Evolutionary conservation across 2,888 invertebrate species (phyloP).

Genomic region (Oeneis ivallda): DNA sequence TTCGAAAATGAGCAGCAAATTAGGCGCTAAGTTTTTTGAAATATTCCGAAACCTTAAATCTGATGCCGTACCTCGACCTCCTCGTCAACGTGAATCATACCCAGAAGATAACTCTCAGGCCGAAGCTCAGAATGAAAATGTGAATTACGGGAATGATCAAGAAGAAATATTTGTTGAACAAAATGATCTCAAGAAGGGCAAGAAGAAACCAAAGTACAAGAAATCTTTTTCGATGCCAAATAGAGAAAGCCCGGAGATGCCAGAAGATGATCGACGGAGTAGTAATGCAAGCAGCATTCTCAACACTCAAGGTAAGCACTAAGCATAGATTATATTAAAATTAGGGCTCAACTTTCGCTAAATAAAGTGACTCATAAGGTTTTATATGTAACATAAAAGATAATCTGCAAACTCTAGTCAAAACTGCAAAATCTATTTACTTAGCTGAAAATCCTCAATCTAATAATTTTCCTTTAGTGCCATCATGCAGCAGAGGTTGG

Average conservation of each 20-base stretch:
- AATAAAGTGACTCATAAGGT: neutral
- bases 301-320: conserved; percentile 67
- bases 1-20: conserved; percentile 40
- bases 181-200: conserved; percentile 49
- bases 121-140: conserved; percentile 47
- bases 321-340: conserved; percentile 3
- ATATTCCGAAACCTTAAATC: conserved; percentile 73
- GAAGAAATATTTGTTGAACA: conserved; percentile 58
- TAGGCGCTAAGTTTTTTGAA: conserved; percentile 60
- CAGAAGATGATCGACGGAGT: conserved; percentile 42
- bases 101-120: conserved; percentile 40
- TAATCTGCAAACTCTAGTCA: neutral
- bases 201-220: conserved; percentile 52
- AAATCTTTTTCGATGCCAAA: conserved; percentile 45
- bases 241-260: conserved; percentile 33
- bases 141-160: conserved; percentile 45
- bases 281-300: conserved; percentile 53
- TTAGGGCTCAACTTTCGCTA: neutral
- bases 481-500: too few relatives aligned
- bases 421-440: neutral
- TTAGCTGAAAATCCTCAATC: too few relatives aligned
- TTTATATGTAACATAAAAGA: neutral
- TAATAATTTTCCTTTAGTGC: too few relatives aligned
- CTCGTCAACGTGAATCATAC: conserved; percentile 52
- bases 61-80: conserved; percentile 77